phyloP scores from a whole-genome alignment of 2,113 vertebrate genomes.

The Nyctibius bracteatus region DNA sequence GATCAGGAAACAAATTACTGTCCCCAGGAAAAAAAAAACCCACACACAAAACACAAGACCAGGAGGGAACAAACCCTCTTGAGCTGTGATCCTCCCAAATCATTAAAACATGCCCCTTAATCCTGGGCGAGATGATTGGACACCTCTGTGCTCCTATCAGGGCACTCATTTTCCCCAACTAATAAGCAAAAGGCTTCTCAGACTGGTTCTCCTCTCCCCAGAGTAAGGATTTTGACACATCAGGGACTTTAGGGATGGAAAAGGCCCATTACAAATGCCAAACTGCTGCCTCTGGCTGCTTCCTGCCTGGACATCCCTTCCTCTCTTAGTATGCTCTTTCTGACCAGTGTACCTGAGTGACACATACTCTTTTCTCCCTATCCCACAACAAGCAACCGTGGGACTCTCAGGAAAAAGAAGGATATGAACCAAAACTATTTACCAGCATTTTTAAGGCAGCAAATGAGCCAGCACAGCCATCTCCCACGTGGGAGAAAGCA shows the following conservation, averaged over 20 bases:
- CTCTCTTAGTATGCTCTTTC: not conserved
- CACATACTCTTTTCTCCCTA: not conserved
- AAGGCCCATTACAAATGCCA: not conserved
- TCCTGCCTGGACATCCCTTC: not conserved
- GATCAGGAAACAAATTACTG: not conserved
- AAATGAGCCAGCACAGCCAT: not conserved
- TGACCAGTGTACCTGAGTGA: not conserved
- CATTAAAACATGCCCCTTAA: not conserved
- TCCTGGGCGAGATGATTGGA: not conserved
- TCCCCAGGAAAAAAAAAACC: not conserved
- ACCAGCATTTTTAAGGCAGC: not conserved
- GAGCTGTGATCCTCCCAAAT: not conserved
- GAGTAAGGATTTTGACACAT: not conserved
- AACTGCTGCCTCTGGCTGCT: not conserved
- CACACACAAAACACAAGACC: too few species aligned
- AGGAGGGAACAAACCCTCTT: not conserved
- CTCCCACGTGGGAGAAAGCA: fast-evolving
- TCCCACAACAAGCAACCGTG: not conserved
- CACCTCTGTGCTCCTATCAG: not conserved
- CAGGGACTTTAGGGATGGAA: not conserved
- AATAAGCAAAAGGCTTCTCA: not conserved
- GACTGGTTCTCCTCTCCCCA: not conserved
- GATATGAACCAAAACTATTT: not conserved
- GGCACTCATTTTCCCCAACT: not conserved
- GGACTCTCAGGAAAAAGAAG: not conserved